phyloP scores from a whole-genome alignment of 2,797 vertebrate genomes.

The Nothura maculosa region DNA sequence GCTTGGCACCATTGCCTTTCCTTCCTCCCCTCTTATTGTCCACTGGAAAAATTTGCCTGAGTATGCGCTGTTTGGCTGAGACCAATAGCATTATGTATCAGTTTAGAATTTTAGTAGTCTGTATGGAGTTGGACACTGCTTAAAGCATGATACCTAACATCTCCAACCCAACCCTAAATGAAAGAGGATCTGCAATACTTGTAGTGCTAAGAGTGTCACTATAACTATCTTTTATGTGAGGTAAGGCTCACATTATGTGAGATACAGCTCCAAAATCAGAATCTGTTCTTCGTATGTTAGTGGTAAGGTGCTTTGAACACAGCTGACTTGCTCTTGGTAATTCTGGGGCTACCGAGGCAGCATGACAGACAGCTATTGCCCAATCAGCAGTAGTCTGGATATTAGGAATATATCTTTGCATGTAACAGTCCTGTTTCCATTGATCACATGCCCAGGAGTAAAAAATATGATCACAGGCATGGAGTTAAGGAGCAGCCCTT shows the following conservation, averaged over 20 bases:
- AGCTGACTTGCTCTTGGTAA: background rate
- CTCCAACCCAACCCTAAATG: background rate
- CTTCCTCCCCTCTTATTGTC: background rate
- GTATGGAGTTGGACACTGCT: background rate
- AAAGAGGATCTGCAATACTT: background rate
- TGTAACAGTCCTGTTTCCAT: background rate
- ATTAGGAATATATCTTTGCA: slow-evolving; percentile 12
- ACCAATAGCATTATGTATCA: background rate
- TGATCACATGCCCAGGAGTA: background rate
- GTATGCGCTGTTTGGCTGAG: background rate
- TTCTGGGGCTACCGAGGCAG: rapidly evolving
- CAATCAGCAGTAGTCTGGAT: background rate
- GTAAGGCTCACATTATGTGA: too few relatives aligned
- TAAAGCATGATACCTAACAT: background rate
- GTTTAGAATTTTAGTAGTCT: background rate
- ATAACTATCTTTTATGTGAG: background rate
- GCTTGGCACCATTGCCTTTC: background rate
- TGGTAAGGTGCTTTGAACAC: background rate
- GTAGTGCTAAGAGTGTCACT: background rate
- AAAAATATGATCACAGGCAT: background rate
- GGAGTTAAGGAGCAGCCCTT: background rate
- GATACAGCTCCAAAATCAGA: background rate
- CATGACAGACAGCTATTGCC: background rate
- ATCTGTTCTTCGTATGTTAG: background rate
- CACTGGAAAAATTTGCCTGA: background rate